Base-by-base conservation (phyloP, 1,140 invertebrate genomes). In the Lepidotrigona ventralis region DNA sequence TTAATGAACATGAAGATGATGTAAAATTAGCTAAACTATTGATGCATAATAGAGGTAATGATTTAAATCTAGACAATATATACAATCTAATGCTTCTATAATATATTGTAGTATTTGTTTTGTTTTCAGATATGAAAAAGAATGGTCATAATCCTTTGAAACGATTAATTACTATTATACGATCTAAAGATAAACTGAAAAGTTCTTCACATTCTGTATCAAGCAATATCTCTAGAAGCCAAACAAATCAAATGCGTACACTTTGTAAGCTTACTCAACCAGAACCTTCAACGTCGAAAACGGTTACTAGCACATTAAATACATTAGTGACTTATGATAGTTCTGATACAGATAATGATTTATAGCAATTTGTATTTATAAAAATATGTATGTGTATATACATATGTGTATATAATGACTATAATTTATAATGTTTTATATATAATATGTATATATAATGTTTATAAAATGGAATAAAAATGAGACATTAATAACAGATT, bases 1-100 rank as follows among this genome's bases (percentile, higher is more conserved):
- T 46, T 46, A 96, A 96, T 9, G 98, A 99, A 94, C 95, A 95
- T 58, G 95, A 96, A 85, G 97, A 98, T 84, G 98, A 99, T 90
- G 94, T 95, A 72, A 96, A 96, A 92, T 94, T 98, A 91, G 98
- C 98, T 1, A 95, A 96, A 6, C 93, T 98, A 33, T 94, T 98
- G 15, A 87, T 86, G 82, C 80, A 91, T 72, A 88, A 86, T 58
- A 90, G 84, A 90, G 89, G 91, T 92, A 64, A 46, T 51, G 39
- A 76, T 82, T 85, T 70, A 8, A 9, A 74, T 17, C 26, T 63
- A 53, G 70, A n/a, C 33, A 12, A 46, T 39, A 72, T 29, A 46
- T 46, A 46, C 39, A 46, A 46, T 33, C 39, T 46, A 46, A 33
- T 29, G 6, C n/a, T 71, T 17, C 4, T 21, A n/a, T 17, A 79